Conservation (phyloP, 2,888 invertebrate species). For the Schizaphis graminum region DNA sequence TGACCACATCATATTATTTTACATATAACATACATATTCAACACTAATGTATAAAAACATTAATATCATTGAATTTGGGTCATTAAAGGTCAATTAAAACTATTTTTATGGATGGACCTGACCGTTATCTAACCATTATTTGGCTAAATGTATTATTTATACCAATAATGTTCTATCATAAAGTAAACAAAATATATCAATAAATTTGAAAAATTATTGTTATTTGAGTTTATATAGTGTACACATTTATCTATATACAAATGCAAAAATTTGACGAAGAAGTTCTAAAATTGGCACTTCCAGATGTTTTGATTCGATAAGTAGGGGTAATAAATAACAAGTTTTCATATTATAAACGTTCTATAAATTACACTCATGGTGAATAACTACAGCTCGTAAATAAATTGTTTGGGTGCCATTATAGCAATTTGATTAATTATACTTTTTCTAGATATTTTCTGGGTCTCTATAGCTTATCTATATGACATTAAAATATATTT, state of each 20-base stretch:
- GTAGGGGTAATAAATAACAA: not conserved
- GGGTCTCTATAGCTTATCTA: not conserved
- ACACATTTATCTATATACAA: not conserved
- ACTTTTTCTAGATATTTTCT: not conserved
- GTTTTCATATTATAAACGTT: not conserved
- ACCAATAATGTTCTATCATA: not conserved
- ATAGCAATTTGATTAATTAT: not conserved
- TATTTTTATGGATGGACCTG: not conserved
- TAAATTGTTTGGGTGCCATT: not conserved
- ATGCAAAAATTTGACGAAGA: not conserved
- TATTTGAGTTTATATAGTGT: not conserved
- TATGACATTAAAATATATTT: not conserved
- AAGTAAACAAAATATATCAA: not conserved
- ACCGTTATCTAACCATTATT: not conserved
- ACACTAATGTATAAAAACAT: not conserved
- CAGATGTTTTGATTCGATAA: slow-evolving; percentile 8
- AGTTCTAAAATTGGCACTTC: not conserved
- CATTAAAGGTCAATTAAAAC: not conserved
- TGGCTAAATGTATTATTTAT: not conserved
- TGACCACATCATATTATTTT: not conserved
- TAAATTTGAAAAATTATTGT: not conserved
- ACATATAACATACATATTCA: not conserved
- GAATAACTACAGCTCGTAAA: not conserved
- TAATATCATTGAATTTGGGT: not conserved
- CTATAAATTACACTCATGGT: not conserved